A percentile compares a stretch with the other conserved stretches of the same genome.
These are phyloP conservation scores for Drosophila mayaguana DNA, from an alignment of 2,888 invertebrate genomes.

Conservation along the genomic window DNA sequence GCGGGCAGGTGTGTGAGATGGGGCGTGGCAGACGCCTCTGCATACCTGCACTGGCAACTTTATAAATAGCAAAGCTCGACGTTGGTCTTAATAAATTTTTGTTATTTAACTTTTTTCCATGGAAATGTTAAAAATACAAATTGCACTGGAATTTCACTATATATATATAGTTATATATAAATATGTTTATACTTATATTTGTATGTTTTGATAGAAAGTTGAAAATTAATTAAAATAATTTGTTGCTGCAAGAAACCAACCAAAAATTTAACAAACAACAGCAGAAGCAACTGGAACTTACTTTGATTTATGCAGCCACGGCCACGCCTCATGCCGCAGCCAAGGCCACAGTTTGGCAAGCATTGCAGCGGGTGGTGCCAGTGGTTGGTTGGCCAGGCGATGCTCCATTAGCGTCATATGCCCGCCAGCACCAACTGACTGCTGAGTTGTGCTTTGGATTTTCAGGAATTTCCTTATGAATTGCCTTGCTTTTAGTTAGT, in stretches of 20 bases:
- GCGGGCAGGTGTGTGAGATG: neutral
- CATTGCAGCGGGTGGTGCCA: conserved; percentile 29
- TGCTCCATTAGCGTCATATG: conserved; percentile 69
- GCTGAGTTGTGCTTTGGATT: conserved; percentile 51
- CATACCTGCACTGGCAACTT: neutral
- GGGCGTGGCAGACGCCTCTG: neutral
- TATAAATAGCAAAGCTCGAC: conserved; percentile 26
- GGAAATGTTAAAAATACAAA: neutral
- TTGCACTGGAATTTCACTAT: neutral
- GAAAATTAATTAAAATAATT: conserved; percentile 41
- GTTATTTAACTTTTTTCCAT: neutral
- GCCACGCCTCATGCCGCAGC: conserved; percentile 58
- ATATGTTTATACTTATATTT: no score
- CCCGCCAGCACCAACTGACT: conserved; percentile 41
- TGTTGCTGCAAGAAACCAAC: neutral
- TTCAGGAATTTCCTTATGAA: conserved; percentile 56
- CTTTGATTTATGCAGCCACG: conserved; percentile 74
- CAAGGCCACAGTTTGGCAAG: conserved; percentile 58
- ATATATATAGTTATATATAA: neutral
- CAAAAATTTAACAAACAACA: conserved; percentile 2
- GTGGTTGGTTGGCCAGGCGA: conserved; percentile 50
- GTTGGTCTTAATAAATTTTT: neutral
- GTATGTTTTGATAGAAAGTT: neutral
- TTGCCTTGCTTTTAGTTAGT: conserved; percentile 65
- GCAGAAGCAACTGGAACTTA: conserved; percentile 51